Conservation (phyloP, 2,888 invertebrate genomes). For the Oscheius sp. region DNA sequence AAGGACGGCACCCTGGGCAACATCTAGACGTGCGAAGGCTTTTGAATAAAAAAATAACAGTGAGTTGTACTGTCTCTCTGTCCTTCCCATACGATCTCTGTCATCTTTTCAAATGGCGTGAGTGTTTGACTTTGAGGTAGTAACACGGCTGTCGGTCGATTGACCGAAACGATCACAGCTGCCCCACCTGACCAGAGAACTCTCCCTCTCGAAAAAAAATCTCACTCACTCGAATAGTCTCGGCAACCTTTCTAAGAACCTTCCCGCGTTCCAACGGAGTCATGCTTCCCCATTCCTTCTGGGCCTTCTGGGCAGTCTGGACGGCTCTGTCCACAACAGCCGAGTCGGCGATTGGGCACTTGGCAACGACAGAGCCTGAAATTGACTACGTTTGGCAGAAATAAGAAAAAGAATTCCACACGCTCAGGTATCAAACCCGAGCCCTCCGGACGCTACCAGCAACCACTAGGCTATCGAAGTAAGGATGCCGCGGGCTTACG, state of each 20-base stretch:
- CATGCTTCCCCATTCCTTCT: slow-evolving; percentile 45
- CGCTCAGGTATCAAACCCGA: too few species aligned
- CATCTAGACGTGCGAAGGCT: background rate
- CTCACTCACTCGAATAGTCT: slow-evolving; percentile 54
- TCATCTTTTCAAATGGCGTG: slow-evolving; percentile 1
- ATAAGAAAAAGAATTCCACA: too few species aligned
- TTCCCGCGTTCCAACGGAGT: slow-evolving; percentile 60
- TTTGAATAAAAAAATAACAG: slow-evolving; percentile 4
- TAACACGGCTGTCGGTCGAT: slow-evolving; percentile 13
- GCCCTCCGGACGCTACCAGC: too few species aligned
- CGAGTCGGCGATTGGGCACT: slow-evolving; percentile 52
- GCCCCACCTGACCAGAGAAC: slow-evolving; percentile 1
- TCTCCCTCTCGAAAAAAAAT: background rate
- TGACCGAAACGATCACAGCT: background rate
- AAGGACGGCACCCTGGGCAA: background rate
- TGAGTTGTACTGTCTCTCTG: background rate
- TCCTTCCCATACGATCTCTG: too few species aligned
- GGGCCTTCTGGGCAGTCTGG: slow-evolving; percentile 39
- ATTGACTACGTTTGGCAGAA: background rate
- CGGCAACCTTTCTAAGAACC: slow-evolving; percentile 55
- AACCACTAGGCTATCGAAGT: too few species aligned
- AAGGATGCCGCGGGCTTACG: too few species aligned
- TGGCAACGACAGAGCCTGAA: slow-evolving; percentile 55
- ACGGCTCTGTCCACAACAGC: slow-evolving; percentile 51
- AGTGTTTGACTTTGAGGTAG: background rate